Percentiles rank a stretch among this genome's conserved stretches.
Conservation (phyloP, 2,113 vertebrate genomes). For the Corythoichthys intestinalis region DNA sequence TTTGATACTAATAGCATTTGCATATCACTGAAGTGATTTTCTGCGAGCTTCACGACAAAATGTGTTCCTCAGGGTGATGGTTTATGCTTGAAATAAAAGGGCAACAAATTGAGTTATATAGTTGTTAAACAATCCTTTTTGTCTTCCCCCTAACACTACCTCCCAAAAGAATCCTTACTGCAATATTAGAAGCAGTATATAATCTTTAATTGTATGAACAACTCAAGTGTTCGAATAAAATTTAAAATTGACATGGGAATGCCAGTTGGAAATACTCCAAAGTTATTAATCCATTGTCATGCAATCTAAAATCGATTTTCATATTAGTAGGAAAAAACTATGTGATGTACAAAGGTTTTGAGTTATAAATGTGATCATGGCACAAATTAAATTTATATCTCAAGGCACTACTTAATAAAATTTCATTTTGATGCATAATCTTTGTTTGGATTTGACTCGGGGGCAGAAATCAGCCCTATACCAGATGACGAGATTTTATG, state of each 20-base stretch:
- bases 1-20: neutral
- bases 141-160: neutral
- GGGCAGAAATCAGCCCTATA: neutral
- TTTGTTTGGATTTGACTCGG: too few species aligned
- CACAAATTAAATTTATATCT: too few species aligned
- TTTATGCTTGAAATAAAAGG: neutral
- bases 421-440: too few species aligned
- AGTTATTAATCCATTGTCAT: neutral
- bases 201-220: neutral
- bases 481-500: neutral
- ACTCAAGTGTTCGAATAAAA: neutral
- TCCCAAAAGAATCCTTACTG: neutral
- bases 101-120: neutral
- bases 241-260: neutral
- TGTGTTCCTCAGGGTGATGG: neutral
- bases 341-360: too few species aligned
- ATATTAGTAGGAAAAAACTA: neutral
- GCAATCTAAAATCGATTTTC: neutral
- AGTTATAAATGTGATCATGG: too few species aligned
- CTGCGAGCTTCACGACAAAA: neutral
- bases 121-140: neutral
- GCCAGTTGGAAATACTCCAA: neutral
- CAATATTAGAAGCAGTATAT: neutral
- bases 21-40: conserved; percentile 1
- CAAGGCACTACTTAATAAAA: too few species aligned